These are phyloP conservation scores for Trachelus troglodyta DNA, from an alignment of 2,888 invertebrate species.

Conservation along the genomic window DNA sequence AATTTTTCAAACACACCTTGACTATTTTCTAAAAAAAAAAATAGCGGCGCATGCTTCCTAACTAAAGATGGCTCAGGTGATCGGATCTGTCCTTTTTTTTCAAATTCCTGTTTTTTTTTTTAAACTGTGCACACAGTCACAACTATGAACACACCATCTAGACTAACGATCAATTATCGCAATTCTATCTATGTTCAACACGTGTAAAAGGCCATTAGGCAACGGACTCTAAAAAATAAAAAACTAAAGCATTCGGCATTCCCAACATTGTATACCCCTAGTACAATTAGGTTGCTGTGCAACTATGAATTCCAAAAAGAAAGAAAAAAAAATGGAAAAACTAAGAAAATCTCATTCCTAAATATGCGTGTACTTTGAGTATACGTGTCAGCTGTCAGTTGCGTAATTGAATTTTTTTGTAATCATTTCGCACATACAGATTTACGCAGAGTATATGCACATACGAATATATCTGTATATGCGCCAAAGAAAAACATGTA, in stretches of 20 bases:
- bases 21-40: no score
- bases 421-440: no score
- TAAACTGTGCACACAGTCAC: conserved; percentile 19
- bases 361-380: no score
- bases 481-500: no score
- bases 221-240: conserved; percentile 31
- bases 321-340: conserved; percentile 9
- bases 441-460: no score
- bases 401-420: no score
- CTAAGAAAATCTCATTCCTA: conserved; percentile 13
- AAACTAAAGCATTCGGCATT: conserved; percentile 60
- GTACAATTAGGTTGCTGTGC: no score
- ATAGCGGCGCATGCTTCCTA: conserved; percentile 20
- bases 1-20: no score
- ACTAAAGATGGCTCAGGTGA: no score
- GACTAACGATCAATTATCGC: conserved; percentile 32
- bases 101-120: conserved; percentile 11
- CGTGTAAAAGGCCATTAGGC: conserved; percentile 32
- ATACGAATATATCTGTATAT: no score
- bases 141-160: conserved; percentile 32
- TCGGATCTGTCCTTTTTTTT: conserved; percentile 10
- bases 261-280: conserved; percentile 39
- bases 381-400: no score
- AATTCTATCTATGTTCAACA: conserved; percentile 22
- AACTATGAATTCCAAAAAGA: conserved; percentile 12